Percentiles rank a stretch among this genome's conserved stretches.
These are phyloP conservation scores for Pogonophryne albipinna DNA, from an alignment of 2,797 vertebrate species.

Conservation along the genomic window DNA sequence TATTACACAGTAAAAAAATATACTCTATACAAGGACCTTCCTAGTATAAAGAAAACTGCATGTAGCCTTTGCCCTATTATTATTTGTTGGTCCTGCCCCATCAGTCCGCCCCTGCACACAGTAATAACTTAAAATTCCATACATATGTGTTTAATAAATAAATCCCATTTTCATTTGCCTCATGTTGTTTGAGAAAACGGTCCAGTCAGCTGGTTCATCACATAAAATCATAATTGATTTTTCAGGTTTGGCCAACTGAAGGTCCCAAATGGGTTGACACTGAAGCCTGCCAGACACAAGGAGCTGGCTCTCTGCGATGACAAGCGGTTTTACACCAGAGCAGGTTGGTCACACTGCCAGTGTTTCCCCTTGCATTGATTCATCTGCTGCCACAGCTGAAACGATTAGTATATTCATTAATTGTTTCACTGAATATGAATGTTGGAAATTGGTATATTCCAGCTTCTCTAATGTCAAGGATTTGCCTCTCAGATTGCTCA, in stretches of 20 bases:
- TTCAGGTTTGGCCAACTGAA: constrained; percentile 90
- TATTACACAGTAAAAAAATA: no score
- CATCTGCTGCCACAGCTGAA: constrained; percentile 3
- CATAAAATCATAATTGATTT: constrained; percentile 38
- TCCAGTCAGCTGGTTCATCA: constrained; percentile 27
- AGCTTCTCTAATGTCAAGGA: background rate
- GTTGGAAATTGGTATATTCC: background rate
- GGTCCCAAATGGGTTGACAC: constrained; percentile 91
- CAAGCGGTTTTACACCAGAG: constrained; percentile 92
- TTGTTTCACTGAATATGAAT: constrained; percentile 10
- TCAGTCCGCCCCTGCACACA: background rate
- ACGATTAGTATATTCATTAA: background rate
- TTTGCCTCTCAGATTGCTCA: background rate
- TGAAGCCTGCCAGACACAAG: constrained; percentile 89
- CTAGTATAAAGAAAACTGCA: no score
- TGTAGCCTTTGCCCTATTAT: no score
- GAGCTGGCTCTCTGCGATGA: constrained; percentile 88
- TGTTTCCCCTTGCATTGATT: constrained; percentile 13
- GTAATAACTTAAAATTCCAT: background rate
- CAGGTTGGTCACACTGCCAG: constrained; percentile 77
- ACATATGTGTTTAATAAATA: constrained; percentile 16
- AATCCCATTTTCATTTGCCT: background rate
- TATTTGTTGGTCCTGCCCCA: no score
- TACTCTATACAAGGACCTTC: no score
- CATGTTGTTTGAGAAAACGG: constrained; percentile 29